Evolutionary conservation across 2,113 vertebrate genomes (phyloP).

Genomic region (Coracopsis vasa): DNA sequence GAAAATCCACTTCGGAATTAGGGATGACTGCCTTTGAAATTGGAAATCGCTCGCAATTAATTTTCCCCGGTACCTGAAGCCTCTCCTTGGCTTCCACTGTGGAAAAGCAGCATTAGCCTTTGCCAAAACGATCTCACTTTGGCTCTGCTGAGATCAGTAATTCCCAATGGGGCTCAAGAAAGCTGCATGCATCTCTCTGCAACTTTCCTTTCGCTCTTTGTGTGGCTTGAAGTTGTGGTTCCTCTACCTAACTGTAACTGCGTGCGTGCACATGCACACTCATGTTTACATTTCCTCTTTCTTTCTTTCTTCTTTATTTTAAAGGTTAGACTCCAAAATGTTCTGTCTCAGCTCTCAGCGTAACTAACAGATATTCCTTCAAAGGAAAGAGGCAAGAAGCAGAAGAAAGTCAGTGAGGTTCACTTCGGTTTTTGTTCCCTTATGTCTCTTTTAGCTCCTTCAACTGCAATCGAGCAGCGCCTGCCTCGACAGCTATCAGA

Average conservation of each 20-base stretch:
- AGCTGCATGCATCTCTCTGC: not conserved
- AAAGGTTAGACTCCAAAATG: not conserved
- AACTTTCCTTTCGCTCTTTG: not conserved
- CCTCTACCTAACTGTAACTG: not conserved
- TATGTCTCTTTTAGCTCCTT: constrained; percentile 13
- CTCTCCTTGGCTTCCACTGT: constrained; percentile 2
- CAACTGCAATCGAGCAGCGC: not conserved
- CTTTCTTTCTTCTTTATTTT: not conserved
- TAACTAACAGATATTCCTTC: constrained; percentile 6
- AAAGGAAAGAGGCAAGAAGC: not conserved
- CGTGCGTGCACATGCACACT: not conserved
- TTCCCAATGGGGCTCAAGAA: not conserved
- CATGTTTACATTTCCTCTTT: not conserved
- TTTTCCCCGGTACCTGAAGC: constrained; percentile 10
- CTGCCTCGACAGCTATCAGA: constrained; percentile 28
- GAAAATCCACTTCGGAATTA: constrained; percentile 44
- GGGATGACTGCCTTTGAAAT: constrained; percentile 55
- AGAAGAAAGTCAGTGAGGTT: not conserved
- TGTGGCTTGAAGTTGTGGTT: constrained; percentile 18
- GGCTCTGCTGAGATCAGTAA: constrained; percentile 1
- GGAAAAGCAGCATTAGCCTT: not conserved
- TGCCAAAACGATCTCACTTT: constrained; percentile 61
- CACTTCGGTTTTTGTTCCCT: not conserved
- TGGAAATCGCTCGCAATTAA: constrained; percentile 28
- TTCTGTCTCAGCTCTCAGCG: not conserved